A percentile compares a stretch with the other conserved stretches of the same genome.
These are phyloP conservation scores for Aelia acuminata DNA, from an alignment of 2,888 invertebrate genomes.

Conservation along the genomic window DNA sequence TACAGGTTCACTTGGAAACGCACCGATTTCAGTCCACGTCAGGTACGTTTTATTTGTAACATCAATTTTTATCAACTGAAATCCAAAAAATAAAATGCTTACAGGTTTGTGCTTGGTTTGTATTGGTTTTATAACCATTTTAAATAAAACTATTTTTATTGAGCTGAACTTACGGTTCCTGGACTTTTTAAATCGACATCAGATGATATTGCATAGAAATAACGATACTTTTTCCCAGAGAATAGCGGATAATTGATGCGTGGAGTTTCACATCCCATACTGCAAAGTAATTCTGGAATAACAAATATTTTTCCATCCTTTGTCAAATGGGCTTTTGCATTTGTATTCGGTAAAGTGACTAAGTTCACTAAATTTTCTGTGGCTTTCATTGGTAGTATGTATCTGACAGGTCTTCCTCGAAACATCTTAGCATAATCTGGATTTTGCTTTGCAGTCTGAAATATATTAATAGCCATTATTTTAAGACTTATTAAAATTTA, in stretches of 20 bases:
- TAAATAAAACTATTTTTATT: neutral
- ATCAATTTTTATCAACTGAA: slow-evolving; percentile 87
- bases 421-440: slow-evolving; percentile 87
- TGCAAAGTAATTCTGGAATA: slow-evolving; percentile 76
- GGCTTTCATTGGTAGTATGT: slow-evolving; percentile 78
- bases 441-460: slow-evolving; percentile 75
- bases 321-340: slow-evolving; percentile 72
- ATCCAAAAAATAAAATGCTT: slow-evolving; percentile 53
- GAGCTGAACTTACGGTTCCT: slow-evolving; percentile 75
- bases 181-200: slow-evolving; percentile 84
- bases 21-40: slow-evolving; percentile 81
- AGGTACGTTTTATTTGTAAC: slow-evolving; percentile 74
- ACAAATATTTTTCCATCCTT: slow-evolving; percentile 73
- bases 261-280: slow-evolving; percentile 90
- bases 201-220: slow-evolving; percentile 90
- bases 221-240: slow-evolving; percentile 81
- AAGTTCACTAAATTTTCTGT: slow-evolving; percentile 69
- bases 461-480: neutral
- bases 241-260: slow-evolving; percentile 82
- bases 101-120: too few species aligned
- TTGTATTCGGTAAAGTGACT: slow-evolving; percentile 70
- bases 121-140: neutral
- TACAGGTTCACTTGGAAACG: slow-evolving; percentile 89
- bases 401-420: slow-evolving; percentile 82
- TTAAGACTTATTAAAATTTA: too few species aligned